Evolutionary conservation across 2,888 invertebrate genomes (phyloP), one percentile per base, ranked within the genome.

Genomic region (Epirrhoe tristata): DNA sequence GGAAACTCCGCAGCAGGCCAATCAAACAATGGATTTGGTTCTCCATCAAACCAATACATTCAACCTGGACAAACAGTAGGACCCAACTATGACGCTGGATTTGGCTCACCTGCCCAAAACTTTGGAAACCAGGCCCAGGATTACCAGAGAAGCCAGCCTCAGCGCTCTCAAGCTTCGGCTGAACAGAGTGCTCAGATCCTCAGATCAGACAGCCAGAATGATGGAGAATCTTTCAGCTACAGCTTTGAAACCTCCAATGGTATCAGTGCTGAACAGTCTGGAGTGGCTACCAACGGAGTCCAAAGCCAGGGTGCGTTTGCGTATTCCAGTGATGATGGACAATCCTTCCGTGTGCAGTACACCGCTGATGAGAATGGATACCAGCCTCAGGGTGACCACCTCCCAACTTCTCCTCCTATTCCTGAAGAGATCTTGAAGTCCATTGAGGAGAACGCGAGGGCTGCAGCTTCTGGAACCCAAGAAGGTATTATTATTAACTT

Each of bases 341-440:
- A 91, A 74, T 68, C 77, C 39, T 91, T 89, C 77, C 84, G 86
- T 39, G 80, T 93, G 50, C 86, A 87, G 7, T 93, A 93, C 59
- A 93, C 93, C 0, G 93, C 93, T 75, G 93, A 93, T 67, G 91
- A 93, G 75, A 92, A 93, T 48, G 93, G 93, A 0, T 93, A 86
- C 70, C 81, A 79, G 70, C 93, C 93, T 1, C 86, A 86, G 66
- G 93, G 93, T 52, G 88, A 87, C 5, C 93, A 93, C 73, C 74
- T 93, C 69, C 93, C 93, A 0, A 93, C 93, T 34, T 87, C 93
- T 65, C 93, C 82, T 48, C 93, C 93, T 0, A 91, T 93, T 52
- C 93, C 93, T 36, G 91, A 88, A 59, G 93, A 90, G 70, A 93
- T 93, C 58, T 75, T 90, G 69, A 90, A 82, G 72, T 91, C 93